A percentile compares a stretch with the other conserved stretches of the same genome.
Evolutionary conservation across 2,797 vertebrate species (phyloP).

Genomic region (Leptodactylus fallax): DNA sequence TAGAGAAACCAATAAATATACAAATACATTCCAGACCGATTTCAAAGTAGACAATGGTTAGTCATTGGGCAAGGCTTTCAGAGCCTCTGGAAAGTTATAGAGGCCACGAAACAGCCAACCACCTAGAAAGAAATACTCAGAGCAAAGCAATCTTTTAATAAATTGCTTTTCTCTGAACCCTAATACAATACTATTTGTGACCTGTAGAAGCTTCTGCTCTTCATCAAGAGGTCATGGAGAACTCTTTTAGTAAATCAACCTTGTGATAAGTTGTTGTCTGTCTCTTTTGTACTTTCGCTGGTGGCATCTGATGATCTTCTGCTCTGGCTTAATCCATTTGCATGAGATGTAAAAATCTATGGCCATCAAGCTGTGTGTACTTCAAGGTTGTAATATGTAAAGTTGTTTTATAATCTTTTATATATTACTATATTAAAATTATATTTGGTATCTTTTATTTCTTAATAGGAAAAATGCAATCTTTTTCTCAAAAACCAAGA

Average conservation of each 20-base stretch:
- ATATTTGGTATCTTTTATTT: background rate
- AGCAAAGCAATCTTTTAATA: background rate
- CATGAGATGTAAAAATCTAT: background rate
- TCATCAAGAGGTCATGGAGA: background rate
- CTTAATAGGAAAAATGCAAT: constrained; percentile 89
- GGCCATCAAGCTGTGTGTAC: background rate
- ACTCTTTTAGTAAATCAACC: background rate
- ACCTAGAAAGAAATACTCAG: background rate
- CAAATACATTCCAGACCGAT: background rate
- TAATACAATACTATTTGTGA: background rate
- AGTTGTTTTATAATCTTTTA: background rate
- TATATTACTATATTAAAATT: background rate
- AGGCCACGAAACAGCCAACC: background rate
- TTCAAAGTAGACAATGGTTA: background rate
- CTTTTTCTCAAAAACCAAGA: constrained; percentile 85
- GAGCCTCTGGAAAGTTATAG: no score
- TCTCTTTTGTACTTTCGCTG: background rate
- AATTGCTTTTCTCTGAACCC: background rate
- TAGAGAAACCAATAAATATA: background rate
- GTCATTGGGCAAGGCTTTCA: no score
- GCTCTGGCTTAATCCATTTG: constrained; percentile 22
- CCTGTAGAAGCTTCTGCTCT: background rate
- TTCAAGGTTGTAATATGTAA: background rate
- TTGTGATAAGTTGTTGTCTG: background rate
- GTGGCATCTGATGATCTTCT: constrained; percentile 9